Percentiles rank a stretch among this genome's conserved stretches.
These are phyloP conservation scores for Sebastiscus albofasciatus DNA, from an alignment of 2,797 vertebrate genomes.

Conservation along the genomic window DNA sequence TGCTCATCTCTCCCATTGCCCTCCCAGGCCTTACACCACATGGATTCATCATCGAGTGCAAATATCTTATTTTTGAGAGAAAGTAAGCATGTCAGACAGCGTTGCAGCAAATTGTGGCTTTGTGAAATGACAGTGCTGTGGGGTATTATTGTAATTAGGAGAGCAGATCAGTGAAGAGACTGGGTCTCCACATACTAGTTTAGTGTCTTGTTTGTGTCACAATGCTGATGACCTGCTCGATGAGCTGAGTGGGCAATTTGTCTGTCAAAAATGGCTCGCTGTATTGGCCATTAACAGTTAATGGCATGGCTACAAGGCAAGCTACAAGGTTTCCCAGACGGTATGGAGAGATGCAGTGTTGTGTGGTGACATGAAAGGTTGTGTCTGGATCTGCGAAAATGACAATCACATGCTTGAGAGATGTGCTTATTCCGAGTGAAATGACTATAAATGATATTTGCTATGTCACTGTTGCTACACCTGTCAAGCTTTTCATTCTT, in stretches of 20 bases:
- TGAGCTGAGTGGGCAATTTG: slow-evolving; percentile 6
- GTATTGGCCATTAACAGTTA: neutral
- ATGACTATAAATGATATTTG: neutral
- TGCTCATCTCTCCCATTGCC: slow-evolving; percentile 38
- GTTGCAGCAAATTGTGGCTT: slow-evolving; percentile 36
- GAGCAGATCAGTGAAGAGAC: slow-evolving; percentile 21
- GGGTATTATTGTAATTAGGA: slow-evolving; percentile 54
- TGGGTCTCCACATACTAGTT: neutral
- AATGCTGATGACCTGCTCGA: neutral
- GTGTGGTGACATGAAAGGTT: neutral
- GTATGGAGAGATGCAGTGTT: neutral
- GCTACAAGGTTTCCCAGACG: neutral
- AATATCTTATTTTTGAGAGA: slow-evolving; percentile 37
- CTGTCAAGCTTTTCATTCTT: neutral
- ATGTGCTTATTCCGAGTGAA: neutral
- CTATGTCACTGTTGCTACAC: neutral
- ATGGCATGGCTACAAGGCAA: neutral
- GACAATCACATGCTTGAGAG: neutral
- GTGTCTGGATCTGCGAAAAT: neutral
- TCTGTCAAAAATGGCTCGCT: neutral
- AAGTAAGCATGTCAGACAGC: slow-evolving; percentile 4
- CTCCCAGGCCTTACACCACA: slow-evolving; percentile 25
- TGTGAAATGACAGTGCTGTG: slow-evolving; percentile 42
- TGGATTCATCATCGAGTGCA: slow-evolving; percentile 18
- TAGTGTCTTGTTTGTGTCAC: neutral